phyloP scores from a whole-genome alignment of 2,113 vertebrate species.

The Myrmophylax atrothorax region DNA sequence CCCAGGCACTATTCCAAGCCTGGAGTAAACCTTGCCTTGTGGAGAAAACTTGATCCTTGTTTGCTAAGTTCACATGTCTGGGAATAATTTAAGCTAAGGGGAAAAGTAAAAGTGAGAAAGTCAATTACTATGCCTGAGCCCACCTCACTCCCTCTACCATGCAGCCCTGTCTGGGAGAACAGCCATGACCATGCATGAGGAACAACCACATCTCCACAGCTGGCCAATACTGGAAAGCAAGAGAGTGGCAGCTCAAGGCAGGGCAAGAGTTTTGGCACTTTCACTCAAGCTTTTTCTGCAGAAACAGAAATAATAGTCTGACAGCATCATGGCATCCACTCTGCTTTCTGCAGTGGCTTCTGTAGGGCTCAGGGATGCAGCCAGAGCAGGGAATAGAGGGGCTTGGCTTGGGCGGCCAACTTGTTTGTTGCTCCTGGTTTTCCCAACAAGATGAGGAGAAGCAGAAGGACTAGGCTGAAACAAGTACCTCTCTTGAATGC shows the following conservation, averaged over 20 bases:
- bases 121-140: neutral
- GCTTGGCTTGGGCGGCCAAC: neutral
- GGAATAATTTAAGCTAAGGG: constrained; percentile 57
- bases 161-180: neutral
- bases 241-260: neutral
- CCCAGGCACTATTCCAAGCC: constrained; percentile 19
- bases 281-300: neutral
- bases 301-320: neutral
- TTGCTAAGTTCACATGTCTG: constrained; percentile 54
- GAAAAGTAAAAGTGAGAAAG: constrained; percentile 57
- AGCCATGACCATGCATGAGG: neutral
- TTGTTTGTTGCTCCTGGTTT: neutral
- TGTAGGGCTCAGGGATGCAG: neutral
- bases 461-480: neutral
- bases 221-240: neutral
- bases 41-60: constrained; percentile 46
- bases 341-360: neutral
- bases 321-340: neutral
- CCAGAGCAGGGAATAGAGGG: neutral
- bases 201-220: neutral
- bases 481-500: neutral
- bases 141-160: neutral
- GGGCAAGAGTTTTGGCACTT: neutral
- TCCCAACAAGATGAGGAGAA: neutral
- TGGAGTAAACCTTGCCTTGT: constrained; percentile 1